Conservation (phyloP, 2,797 vertebrate species). For the Lithobates pipiens region DNA sequence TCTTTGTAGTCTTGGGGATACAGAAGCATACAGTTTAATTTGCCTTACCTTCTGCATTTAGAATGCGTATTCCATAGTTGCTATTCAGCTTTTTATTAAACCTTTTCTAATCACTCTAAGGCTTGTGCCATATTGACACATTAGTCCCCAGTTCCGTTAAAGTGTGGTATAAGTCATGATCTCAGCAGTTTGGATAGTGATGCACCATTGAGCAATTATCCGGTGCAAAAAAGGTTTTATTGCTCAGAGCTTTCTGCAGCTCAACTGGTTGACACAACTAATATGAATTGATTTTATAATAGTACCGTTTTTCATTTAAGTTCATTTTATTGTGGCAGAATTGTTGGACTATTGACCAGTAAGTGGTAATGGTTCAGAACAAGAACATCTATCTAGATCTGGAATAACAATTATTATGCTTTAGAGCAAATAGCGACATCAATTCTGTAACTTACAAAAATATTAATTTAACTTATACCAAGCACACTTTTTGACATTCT, state of each 20-base stretch:
- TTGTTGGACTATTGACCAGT: slow-evolving; percentile 17
- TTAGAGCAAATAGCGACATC: background rate
- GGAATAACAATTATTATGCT: background rate
- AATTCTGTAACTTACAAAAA: background rate
- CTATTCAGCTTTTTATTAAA: too few relatives aligned
- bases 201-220: slow-evolving; percentile 26
- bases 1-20: too few relatives aligned
- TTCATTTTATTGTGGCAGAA: slow-evolving; percentile 12
- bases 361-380: slow-evolving; percentile 26
- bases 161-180: background rate
- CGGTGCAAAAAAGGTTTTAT: slow-evolving; percentile 12
- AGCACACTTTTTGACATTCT: background rate
- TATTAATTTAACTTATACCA: background rate
- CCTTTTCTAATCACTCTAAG: background rate
- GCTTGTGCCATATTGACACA: background rate
- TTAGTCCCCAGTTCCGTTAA: background rate
- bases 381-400: slow-evolving; percentile 6
- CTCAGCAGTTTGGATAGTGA: slow-evolving; percentile 17
- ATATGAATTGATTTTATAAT: slow-evolving; percentile 33
- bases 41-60: too few relatives aligned
- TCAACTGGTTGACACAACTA: slow-evolving; percentile 9
- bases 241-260: background rate
- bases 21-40: too few relatives aligned
- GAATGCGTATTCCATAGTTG: too few relatives aligned
- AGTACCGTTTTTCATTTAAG: slow-evolving; percentile 12